A percentile compares a stretch with the other conserved stretches of the same genome.
Evolutionary conservation across 1,140 invertebrate species (phyloP).

Genomic region (Drosophila ironensis): DNA sequence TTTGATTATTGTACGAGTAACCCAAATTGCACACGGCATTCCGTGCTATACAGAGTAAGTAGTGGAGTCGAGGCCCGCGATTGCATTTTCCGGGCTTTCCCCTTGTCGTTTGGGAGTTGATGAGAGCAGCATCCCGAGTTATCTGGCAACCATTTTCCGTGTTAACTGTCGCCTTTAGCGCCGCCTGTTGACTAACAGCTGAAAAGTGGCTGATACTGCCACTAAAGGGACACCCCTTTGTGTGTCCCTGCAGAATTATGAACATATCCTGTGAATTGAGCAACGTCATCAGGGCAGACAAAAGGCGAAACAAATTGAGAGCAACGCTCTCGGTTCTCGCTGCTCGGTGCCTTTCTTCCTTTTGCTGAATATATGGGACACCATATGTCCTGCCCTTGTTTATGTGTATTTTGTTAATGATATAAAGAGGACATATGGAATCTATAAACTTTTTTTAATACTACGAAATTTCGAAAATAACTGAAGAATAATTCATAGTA

Average conservation of each 20-base stretch:
- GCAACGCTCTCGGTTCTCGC: conserved; percentile 9
- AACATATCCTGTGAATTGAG: conserved; percentile 78
- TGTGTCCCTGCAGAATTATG: conserved; percentile 65
- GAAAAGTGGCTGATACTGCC: not conserved
- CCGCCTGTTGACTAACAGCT: conserved; percentile 26
- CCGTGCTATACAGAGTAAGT: too few species aligned
- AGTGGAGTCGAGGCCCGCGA: too few species aligned
- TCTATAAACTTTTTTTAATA: too few species aligned
- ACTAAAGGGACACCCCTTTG: conserved; percentile 7
- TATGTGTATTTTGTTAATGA: too few species aligned
- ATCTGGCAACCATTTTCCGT: conserved; percentile 24
- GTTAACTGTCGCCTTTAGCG: conserved; percentile 36
- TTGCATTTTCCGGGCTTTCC: not conserved
- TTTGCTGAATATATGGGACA: not conserved
- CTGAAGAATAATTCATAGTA: too few species aligned
- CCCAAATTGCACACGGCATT: too few species aligned
- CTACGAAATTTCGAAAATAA: too few species aligned
- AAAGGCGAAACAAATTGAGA: conserved; percentile 75
- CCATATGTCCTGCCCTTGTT: too few species aligned
- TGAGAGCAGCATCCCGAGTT: conserved; percentile 23
- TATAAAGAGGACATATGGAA: too few species aligned
- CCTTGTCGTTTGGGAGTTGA: conserved; percentile 13
- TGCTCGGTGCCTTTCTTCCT: too few species aligned
- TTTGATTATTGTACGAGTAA: too few species aligned
- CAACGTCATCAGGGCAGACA: conserved; percentile 57